Evolutionary conservation across 2,797 vertebrate species (phyloP).

Genomic region (Leuciscus waleckii): DNA sequence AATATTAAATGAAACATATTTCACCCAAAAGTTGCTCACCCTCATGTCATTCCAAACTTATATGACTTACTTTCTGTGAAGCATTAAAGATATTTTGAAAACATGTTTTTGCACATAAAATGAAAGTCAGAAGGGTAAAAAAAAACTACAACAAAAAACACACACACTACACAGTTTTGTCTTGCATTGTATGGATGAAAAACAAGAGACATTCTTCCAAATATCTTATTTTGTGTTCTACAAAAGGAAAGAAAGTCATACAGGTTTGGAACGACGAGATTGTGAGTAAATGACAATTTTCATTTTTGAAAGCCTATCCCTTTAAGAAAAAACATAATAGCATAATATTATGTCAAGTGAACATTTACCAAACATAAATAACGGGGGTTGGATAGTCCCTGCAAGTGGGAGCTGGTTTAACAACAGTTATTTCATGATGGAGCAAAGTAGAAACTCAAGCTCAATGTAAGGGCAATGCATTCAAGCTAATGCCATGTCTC

Average conservation of each 20-base stretch:
- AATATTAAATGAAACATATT: background rate
- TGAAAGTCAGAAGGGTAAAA: background rate
- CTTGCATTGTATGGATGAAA: too few relatives aligned
- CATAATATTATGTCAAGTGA: background rate
- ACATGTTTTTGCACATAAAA: background rate
- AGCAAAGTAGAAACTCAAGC: background rate
- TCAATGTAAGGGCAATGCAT: background rate
- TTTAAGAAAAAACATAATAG: background rate
- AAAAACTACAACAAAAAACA: too few relatives aligned
- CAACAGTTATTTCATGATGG: background rate
- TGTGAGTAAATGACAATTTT: background rate
- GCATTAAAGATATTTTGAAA: background rate
- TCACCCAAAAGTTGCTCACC: background rate
- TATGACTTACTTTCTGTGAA: background rate
- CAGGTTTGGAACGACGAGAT: too few relatives aligned
- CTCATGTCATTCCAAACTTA: background rate
- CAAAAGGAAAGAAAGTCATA: too few relatives aligned
- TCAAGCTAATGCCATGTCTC: background rate
- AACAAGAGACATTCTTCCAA: background rate
- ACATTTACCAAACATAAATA: background rate
- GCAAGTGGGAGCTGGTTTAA: background rate
- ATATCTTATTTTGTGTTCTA: background rate
- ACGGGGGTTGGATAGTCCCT: too few relatives aligned
- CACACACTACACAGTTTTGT: too few relatives aligned
- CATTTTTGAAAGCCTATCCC: background rate